Evolutionary conservation across 2,797 vertebrate species (phyloP), one percentile per base, ranked within the genome.

Genomic region (Darevskia nairensis): DNA sequence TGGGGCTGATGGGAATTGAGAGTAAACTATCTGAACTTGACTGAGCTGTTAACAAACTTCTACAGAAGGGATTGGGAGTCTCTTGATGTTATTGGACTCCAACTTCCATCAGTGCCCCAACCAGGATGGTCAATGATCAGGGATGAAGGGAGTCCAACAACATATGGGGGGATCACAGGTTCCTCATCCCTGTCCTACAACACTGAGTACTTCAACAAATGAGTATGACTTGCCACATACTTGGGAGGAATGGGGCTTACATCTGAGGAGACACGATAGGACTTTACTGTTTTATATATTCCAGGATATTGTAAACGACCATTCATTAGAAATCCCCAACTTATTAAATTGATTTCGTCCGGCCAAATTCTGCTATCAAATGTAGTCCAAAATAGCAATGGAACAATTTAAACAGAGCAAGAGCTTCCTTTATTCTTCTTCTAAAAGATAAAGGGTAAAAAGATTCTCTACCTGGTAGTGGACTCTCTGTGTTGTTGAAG

Each of bases 381-480:
- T 55, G 27, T 55, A 41, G 13, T 39, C 25, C 17, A 50, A 61
- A 78, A 41, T 44, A 55, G 6, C 50, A 6, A 35, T 15, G 29
- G 41, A 27, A 11, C 8, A 87, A 39, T 46, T 80, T 29, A 66
- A 9, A 8, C 77, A 25, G 8, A 17, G n/a, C 23, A 59, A 90
- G 74, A 25, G 1, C 3, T 83, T 1, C 71, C 17, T 82, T 71
- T 77, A 15, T 69, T 90, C 50, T 71, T 88, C 21, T 35, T 19
- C 8, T 66, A 84, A 83, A 66, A 88, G 74, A 41, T 83, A 32
- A 92, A 91, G 11, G 88, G 80, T 21, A 35, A 86, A 50, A 79
- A 82, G 61, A 91, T 89, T 23, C 90, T 92, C 96, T 98, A 99
- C 98, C 98, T 99, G 98, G 81, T 98, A 99, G 95, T 99, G 98